These are phyloP conservation scores for Caenorhabditis briggsae DNA, from an alignment of 1,140 invertebrate genomes.

Conservation along the genomic window DNA sequence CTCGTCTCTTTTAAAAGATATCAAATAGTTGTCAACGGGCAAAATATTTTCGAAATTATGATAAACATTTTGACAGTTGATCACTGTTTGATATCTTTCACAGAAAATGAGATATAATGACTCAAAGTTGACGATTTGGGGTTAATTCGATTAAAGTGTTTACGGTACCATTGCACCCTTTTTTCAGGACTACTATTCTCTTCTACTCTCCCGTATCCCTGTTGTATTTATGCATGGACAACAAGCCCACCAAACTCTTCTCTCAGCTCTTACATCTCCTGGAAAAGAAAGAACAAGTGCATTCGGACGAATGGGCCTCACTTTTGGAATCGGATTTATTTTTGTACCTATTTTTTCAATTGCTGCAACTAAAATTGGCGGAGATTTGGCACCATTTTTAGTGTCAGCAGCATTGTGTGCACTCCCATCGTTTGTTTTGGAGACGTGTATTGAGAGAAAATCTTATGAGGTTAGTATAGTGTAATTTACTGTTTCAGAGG, in stretches of 20 bases:
- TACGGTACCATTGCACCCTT: too few relatives aligned
- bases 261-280: slow-evolving; percentile 64
- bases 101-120: too few relatives aligned
- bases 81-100: too few relatives aligned
- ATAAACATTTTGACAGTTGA: too few relatives aligned
- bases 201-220: slow-evolving; percentile 57
- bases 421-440: slow-evolving; percentile 56
- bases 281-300: slow-evolving; percentile 66
- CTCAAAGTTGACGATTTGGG: too few relatives aligned
- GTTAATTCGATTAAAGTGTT: too few relatives aligned
- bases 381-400: slow-evolving; percentile 62
- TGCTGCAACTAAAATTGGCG: slow-evolving; percentile 55
- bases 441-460: slow-evolving; percentile 55
- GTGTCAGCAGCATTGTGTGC: slow-evolving; percentile 52
- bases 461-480: slow-evolving; percentile 59
- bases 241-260: slow-evolving; percentile 65
- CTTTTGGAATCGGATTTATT: slow-evolving; percentile 67
- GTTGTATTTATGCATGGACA: slow-evolving; percentile 67
- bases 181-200: slow-evolving; percentile 63
- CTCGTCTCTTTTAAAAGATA: too few relatives aligned
- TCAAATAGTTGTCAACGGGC: too few relatives aligned
- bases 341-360: slow-evolving; percentile 64
- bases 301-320: slow-evolving; percentile 67
- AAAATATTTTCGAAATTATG: too few relatives aligned
- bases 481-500: background rate